These are phyloP conservation scores for Trichomycterus rosablanca DNA, from an alignment of 2,113 vertebrate species.

Conservation along the genomic window DNA sequence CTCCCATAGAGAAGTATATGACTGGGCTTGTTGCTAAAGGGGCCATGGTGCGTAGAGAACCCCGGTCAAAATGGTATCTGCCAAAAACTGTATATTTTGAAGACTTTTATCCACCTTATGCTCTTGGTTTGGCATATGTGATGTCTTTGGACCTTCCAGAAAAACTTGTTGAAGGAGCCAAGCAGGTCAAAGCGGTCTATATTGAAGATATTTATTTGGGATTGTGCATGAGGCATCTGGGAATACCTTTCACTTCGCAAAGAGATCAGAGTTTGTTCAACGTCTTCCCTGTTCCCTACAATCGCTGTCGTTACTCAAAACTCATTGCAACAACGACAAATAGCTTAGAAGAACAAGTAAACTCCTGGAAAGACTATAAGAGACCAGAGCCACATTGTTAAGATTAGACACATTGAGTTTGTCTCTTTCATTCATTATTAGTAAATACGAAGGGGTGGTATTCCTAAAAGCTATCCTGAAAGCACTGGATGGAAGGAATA, in stretches of 20 bases:
- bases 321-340: slow-evolving; percentile 41
- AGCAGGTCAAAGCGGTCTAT: slow-evolving; percentile 51
- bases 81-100: slow-evolving; percentile 42
- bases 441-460: too few relatives aligned
- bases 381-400: slow-evolving; percentile 44
- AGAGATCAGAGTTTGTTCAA: slow-evolving; percentile 34
- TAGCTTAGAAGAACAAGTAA: background rate
- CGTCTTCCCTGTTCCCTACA: slow-evolving; percentile 24
- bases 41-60: background rate
- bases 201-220: slow-evolving; percentile 70
- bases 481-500: too few relatives aligned
- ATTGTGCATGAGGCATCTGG: slow-evolving; percentile 59
- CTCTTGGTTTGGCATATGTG: slow-evolving; percentile 66
- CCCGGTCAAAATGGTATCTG: slow-evolving; percentile 61
- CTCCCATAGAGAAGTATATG: slow-evolving; percentile 27
- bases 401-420: background rate
- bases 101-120: slow-evolving; percentile 50
- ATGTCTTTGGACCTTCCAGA: slow-evolving; percentile 55
- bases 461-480: too few relatives aligned
- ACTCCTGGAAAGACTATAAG: slow-evolving; percentile 54
- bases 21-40: slow-evolving; percentile 38
- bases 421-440: too few relatives aligned
- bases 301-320: slow-evolving; percentile 50
- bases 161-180: slow-evolving; percentile 54
- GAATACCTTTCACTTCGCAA: background rate